Conservation (phyloP, 2,797 vertebrate species). For the Micropoecilia bifurca region DNA sequence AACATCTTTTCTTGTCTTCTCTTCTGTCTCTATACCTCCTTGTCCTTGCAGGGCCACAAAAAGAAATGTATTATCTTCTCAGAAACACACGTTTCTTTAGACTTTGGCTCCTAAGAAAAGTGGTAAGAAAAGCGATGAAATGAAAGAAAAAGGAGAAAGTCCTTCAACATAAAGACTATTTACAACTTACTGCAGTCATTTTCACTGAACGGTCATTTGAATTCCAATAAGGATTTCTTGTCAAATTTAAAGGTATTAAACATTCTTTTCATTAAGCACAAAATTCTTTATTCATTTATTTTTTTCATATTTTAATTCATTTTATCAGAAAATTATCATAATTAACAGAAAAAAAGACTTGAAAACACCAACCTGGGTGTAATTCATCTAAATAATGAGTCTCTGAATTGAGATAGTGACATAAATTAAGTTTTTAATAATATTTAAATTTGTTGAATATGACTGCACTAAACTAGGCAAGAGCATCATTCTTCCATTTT, state of each 20-base stretch:
- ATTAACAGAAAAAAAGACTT: too few species aligned
- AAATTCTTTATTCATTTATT: too few species aligned
- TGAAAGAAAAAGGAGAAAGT: background rate
- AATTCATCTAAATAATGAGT: background rate
- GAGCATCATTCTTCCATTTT: background rate
- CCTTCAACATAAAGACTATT: background rate
- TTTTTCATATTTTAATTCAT: too few species aligned
- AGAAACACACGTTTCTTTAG: background rate
- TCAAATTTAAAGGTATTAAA: background rate
- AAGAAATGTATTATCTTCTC: background rate
- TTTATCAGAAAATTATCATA: too few species aligned
- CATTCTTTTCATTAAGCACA: too few species aligned
- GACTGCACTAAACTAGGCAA: background rate
- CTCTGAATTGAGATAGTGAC: background rate
- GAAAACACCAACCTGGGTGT: background rate
- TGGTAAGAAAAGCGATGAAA: background rate
- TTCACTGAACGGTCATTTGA: too few species aligned
- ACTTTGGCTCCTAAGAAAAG: background rate
- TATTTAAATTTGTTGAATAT: background rate
- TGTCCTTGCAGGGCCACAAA: background rate
- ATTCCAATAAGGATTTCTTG: background rate
- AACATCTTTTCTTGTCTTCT: background rate
- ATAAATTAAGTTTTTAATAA: background rate
- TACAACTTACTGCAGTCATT: background rate
- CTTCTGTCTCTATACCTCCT: background rate